Evolutionary conservation across 2,797 vertebrate species (phyloP).

Genomic region (Chromis chromis): DNA sequence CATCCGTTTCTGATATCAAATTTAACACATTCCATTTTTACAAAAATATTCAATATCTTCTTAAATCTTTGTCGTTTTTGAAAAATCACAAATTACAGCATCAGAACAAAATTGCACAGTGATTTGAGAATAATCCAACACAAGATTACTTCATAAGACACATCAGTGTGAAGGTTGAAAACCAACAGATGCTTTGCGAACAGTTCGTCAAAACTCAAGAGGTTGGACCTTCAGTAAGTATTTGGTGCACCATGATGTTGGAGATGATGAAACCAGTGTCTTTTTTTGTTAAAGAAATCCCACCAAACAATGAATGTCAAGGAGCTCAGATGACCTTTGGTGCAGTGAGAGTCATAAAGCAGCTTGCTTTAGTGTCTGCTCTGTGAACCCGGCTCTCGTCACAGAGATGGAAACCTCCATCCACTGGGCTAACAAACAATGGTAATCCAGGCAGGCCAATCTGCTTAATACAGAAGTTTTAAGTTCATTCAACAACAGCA

Average conservation of each 20-base stretch:
- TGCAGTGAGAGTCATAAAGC: constrained; percentile 71
- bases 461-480: constrained; percentile 83
- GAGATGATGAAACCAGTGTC: constrained; percentile 44
- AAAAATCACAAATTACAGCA: constrained; percentile 39
- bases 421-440: constrained; percentile 83
- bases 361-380: constrained; percentile 76
- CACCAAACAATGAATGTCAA: constrained; percentile 68
- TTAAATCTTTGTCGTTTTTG: constrained; percentile 8
- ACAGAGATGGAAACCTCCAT: constrained; percentile 83
- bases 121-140: constrained; percentile 42
- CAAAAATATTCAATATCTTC: background rate
- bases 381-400: constrained; percentile 78
- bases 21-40: background rate
- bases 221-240: constrained; percentile 56
- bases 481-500: constrained; percentile 64
- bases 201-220: constrained; percentile 44
- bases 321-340: constrained; percentile 71
- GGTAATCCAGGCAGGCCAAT: constrained; percentile 82
- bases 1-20: constrained; percentile 31
- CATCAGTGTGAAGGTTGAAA: constrained; percentile 46
- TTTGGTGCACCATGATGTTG: constrained; percentile 45
- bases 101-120: constrained; percentile 41
- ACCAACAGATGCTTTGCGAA: constrained; percentile 43
- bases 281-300: constrained; percentile 44
- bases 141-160: constrained; percentile 42